Evolutionary conservation across 1,140 invertebrate genomes (phyloP).

Genomic region (Drosophila yakuba): DNA sequence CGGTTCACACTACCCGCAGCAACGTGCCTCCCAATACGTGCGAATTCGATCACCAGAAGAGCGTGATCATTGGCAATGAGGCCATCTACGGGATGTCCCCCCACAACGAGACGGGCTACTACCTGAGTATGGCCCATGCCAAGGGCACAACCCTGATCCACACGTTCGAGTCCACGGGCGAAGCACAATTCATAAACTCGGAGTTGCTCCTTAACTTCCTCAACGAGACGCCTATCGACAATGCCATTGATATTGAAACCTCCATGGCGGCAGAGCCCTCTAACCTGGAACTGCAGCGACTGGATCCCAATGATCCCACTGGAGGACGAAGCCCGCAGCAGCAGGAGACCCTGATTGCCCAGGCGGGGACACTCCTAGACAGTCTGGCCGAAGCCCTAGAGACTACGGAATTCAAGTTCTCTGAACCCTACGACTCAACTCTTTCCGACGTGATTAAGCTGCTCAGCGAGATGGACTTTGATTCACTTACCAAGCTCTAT

Average conservation of each 20-base stretch:
- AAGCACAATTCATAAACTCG: conserved; percentile 80
- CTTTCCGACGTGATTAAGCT: conserved; percentile 85
- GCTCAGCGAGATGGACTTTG: conserved; percentile 86
- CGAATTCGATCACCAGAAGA: conserved; percentile 82
- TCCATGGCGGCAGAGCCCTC: conserved; percentile 65
- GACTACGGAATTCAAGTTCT: conserved; percentile 84
- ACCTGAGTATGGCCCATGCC: conserved; percentile 76
- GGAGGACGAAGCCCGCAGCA: conserved; percentile 77
- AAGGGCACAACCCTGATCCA: conserved; percentile 81
- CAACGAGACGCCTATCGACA: conserved; percentile 73
- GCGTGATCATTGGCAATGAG: conserved; percentile 83
- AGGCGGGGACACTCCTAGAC: conserved; percentile 71
- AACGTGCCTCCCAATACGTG: conserved; percentile 82
- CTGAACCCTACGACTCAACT: conserved; percentile 85
- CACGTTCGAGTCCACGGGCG: conserved; percentile 83
- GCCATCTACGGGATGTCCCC: conserved; percentile 77
- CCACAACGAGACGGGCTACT: conserved; percentile 79
- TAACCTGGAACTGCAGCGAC: conserved; percentile 58
- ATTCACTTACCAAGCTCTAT: conserved; percentile 86
- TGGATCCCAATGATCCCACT: conserved; percentile 72
- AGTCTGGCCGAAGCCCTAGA: conserved; percentile 84
- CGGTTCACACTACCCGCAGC: conserved; percentile 74
- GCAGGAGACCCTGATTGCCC: conserved; percentile 65
- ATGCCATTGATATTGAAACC: conserved; percentile 74
- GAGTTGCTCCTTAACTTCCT: conserved; percentile 77